These are phyloP conservation scores for Acanthoscelides obtectus DNA, from an alignment of 2,888 invertebrate species.

Conservation along the genomic window DNA sequence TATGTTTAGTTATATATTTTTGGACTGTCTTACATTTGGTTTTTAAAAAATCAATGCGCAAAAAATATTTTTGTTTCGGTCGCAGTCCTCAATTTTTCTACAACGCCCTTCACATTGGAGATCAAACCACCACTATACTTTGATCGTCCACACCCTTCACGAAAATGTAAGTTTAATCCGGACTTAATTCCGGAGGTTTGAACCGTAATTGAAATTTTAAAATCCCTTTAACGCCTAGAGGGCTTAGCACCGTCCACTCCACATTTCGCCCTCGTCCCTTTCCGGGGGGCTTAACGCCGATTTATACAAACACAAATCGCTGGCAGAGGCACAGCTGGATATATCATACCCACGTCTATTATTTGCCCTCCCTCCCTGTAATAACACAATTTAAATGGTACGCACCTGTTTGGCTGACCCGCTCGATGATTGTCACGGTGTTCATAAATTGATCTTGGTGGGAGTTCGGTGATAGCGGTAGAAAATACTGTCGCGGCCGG, in stretches of 20 bases:
- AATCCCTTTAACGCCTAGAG: constrained; percentile 37
- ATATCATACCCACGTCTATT: constrained; percentile 33
- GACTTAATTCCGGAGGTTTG: constrained; percentile 21
- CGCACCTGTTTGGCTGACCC: constrained; percentile 10
- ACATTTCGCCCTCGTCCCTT: constrained; percentile 27
- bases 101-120: neutral
- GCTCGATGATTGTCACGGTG: neutral
- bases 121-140: neutral
- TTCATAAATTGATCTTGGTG: neutral
- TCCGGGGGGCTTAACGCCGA: constrained; percentile 13
- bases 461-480: neutral
- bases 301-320: constrained; percentile 39
- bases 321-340: constrained; percentile 42
- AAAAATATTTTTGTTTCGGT: too few relatives aligned
- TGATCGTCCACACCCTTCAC: neutral
- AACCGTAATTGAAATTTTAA: constrained; percentile 28
- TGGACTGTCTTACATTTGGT: too few relatives aligned
- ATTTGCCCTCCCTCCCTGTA: constrained; percentile 22
- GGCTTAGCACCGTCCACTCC: constrained; percentile 31
- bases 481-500: neutral
- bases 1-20: too few relatives aligned
- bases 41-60: too few relatives aligned
- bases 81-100: too few relatives aligned
- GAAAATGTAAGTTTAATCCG: neutral
- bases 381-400: constrained; percentile 33